These are phyloP conservation scores for Eudasyphora cyanicolor DNA, from an alignment of 2,888 invertebrate genomes.

Conservation along the genomic window DNA sequence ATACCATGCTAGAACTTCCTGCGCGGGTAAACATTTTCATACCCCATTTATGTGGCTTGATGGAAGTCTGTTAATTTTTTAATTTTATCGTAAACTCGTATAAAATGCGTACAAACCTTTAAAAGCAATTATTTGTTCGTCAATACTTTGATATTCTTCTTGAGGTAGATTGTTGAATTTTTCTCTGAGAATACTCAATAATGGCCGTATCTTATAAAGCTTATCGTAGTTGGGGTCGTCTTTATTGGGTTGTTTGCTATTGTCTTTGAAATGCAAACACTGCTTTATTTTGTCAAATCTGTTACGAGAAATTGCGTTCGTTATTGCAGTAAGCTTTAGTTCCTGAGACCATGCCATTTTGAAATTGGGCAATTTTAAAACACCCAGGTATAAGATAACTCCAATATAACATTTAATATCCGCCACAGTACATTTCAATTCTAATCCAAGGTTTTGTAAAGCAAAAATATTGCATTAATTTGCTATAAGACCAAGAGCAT, in stretches of 20 bases:
- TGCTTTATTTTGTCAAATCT: conserved; percentile 57
- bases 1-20: conserved; percentile 48
- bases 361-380: not conserved
- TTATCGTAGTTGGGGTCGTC: conserved; percentile 45
- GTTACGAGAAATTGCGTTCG: conserved; percentile 27
- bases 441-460: not conserved
- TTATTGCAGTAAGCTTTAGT: conserved; percentile 43
- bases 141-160: conserved; percentile 66
- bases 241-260: conserved; percentile 34
- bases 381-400: not conserved
- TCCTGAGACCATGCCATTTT: conserved; percentile 33
- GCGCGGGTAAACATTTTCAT: conserved; percentile 50
- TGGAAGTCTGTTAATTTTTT: conserved; percentile 59
- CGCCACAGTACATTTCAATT: not conserved
- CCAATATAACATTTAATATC: not conserved
- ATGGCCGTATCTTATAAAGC: conserved; percentile 55
- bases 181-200: conserved; percentile 52
- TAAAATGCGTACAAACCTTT: conserved; percentile 47
- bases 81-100: conserved; percentile 39
- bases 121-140: conserved; percentile 61
- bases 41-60: conserved; percentile 57
- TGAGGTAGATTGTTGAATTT: conserved; percentile 55
- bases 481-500: not conserved
- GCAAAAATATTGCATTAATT: not conserved
- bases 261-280: conserved; percentile 47